Percentiles rank a stretch among this genome's conserved stretches.
phyloP scores from a whole-genome alignment of 2,888 invertebrate genomes.

The Phyllotreta cruciferae region DNA sequence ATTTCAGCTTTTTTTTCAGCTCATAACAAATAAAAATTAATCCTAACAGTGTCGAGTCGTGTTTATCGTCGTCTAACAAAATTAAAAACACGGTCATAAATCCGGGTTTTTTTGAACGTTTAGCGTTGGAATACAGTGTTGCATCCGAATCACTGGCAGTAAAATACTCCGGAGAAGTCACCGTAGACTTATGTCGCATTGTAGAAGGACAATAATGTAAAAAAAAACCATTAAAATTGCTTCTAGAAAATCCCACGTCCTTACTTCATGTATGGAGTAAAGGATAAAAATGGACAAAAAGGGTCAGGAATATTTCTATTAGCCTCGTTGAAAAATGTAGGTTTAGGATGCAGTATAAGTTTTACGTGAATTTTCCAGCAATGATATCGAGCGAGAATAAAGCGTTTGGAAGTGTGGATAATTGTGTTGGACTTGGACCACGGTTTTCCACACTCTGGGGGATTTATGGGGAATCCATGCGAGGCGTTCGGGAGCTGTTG shows the following conservation, averaged over 20 bases:
- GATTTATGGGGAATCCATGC: conserved; percentile 28
- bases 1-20: neutral
- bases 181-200: neutral
- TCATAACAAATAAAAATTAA: neutral
- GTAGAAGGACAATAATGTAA: neutral
- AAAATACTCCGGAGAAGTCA: conserved; percentile 5
- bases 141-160: conserved; percentile 18
- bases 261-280: too few species aligned
- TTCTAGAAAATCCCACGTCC: too few species aligned
- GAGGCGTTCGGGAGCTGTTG: conserved; percentile 30
- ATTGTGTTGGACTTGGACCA: neutral
- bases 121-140: conserved; percentile 21
- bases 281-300: too few species aligned
- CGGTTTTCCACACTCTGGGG: conserved; percentile 4
- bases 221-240: neutral
- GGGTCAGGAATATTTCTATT: too few species aligned
- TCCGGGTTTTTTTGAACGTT: conserved; percentile 26
- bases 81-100: conserved; percentile 27
- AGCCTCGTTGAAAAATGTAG: too few species aligned
- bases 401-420: too few species aligned
- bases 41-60: conserved; percentile 12
- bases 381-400: too few species aligned
- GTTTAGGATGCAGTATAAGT: neutral
- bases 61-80: conserved; percentile 27
- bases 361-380: neutral